Percentiles rank a stretch among this genome's conserved stretches.
Evolutionary conservation across 2,797 vertebrate genomes (phyloP).

Genomic region (Dendrocincla tyrannina): DNA sequence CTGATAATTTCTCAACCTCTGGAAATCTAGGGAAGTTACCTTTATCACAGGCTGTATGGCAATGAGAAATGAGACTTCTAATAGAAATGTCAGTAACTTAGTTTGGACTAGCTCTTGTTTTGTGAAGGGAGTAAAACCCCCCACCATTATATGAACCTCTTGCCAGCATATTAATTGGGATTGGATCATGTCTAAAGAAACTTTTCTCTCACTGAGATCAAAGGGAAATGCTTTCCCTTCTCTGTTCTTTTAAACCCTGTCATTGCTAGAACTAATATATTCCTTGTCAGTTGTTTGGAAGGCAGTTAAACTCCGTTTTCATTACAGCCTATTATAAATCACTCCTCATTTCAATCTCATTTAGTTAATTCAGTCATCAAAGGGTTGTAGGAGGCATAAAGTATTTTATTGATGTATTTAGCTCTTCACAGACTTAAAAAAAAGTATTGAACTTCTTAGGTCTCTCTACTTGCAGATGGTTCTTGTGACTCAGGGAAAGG

Average conservation of each 20-base stretch:
- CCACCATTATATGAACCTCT: background rate
- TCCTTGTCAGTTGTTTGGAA: slow-evolving; percentile 13
- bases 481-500: background rate
- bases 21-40: background rate
- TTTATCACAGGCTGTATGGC: background rate
- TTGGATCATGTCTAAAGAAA: background rate
- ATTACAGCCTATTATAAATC: background rate
- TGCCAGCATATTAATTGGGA: background rate
- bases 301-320: background rate
- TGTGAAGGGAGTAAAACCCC: fast-evolving
- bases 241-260: background rate
- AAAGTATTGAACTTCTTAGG: background rate
- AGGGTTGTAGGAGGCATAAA: slow-evolving; percentile 9
- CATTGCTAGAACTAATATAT: background rate
- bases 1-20: background rate
- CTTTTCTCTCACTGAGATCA: background rate
- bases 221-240: background rate
- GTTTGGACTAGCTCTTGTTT: background rate
- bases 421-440: background rate
- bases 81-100: background rate
- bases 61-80: background rate
- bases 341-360: slow-evolving; percentile 31
- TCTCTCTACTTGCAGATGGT: background rate
- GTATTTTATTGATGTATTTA: slow-evolving; percentile 37
- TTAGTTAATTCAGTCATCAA: slow-evolving; percentile 50